These are phyloP conservation scores for Pherbina coryleti DNA, from an alignment of 2,888 invertebrate genomes.

Conservation along the genomic window DNA sequence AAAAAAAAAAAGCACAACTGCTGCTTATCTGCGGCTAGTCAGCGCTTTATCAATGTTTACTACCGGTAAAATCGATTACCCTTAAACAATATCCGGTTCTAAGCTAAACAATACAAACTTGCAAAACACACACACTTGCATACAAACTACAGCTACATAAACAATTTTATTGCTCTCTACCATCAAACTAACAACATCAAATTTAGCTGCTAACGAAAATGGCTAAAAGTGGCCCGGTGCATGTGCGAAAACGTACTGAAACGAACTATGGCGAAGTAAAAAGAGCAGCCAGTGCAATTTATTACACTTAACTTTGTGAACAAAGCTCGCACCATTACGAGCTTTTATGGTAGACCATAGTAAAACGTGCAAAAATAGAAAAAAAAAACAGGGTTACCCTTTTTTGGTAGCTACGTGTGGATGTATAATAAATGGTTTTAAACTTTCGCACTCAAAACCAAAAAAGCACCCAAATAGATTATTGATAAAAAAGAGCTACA, in stretches of 20 bases:
- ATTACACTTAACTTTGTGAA: conserved; percentile 39
- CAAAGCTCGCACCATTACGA: conserved; percentile 8
- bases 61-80: conserved; percentile 64
- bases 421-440: conserved; percentile 24
- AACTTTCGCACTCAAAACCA: conserved; percentile 28
- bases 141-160: background rate
- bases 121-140: background rate
- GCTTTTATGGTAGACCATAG: background rate
- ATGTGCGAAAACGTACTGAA: conserved; percentile 6
- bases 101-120: conserved; percentile 38
- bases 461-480: conserved; percentile 27
- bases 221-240: background rate
- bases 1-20: conserved; percentile 38
- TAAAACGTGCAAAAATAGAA: background rate
- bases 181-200: conserved; percentile 17
- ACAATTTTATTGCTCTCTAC: background rate
- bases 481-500: conserved; percentile 27
- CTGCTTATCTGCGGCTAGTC: conserved; percentile 14
- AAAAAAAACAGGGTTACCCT: background rate
- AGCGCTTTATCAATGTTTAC: conserved; percentile 19
- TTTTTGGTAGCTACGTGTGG: background rate
- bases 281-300: conserved; percentile 40
- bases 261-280: conserved; percentile 9
- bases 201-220: conserved; percentile 20
- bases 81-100: conserved; percentile 64